Evolutionary conservation across 2,113 vertebrate genomes (phyloP).

Genomic region (Sterna hirundo): DNA sequence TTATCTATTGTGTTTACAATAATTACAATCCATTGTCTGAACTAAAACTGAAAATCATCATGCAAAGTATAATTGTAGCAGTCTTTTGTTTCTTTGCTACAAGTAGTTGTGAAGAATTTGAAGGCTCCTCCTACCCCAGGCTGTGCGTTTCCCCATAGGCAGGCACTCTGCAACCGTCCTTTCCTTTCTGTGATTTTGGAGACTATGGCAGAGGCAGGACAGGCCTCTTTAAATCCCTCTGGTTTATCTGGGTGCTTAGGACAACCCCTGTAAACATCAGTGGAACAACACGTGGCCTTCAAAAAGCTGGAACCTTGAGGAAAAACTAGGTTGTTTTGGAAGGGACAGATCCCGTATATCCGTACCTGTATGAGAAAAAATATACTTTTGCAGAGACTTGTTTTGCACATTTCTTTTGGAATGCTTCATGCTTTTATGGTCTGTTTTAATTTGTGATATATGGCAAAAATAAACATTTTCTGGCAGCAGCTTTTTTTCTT

Average conservation of each 20-base stretch:
- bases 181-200: not conserved
- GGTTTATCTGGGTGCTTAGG: constrained; percentile 35
- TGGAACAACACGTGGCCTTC: not conserved
- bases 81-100: not conserved
- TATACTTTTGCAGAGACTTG: not conserved
- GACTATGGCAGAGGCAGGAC: not conserved
- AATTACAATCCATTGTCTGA: not conserved
- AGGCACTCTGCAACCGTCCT: not conserved
- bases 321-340: not conserved
- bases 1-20: not conserved
- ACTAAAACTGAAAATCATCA: not conserved
- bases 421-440: not conserved
- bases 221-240: constrained; percentile 2
- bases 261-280: constrained; percentile 22
- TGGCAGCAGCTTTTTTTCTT: not conserved
- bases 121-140: not conserved
- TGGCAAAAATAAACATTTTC: not conserved
- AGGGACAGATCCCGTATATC: not conserved
- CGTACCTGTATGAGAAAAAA: not conserved
- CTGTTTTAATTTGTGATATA: not conserved
- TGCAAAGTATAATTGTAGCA: not conserved
- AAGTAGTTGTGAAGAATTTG: not conserved
- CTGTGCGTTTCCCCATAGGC: not conserved
- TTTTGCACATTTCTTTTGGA: not conserved
- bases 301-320: not conserved